Base-by-base conservation (phyloP, 2,113 vertebrate species). In the Poeciliopsis turrubarensis region DNA sequence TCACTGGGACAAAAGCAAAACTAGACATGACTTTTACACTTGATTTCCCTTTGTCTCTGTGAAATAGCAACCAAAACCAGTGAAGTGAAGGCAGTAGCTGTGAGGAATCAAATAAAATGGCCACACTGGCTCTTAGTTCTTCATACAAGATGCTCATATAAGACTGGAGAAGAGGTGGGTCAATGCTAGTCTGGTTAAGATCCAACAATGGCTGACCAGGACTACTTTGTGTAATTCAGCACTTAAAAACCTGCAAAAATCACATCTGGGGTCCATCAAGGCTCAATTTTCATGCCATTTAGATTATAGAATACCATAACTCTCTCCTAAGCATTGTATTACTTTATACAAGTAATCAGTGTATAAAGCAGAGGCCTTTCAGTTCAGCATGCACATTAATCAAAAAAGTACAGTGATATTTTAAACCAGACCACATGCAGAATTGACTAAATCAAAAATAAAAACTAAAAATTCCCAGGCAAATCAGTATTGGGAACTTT, bases 1-100 rank as follows among this genome's bases (percentile, higher is more conserved):
- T 84, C 83, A 84, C 78, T 88, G 74, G 87, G 68, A 89, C 77
- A 71, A 77, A 54, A 88, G 78, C 86, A 83, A 82, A 90, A 89
- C 88, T 86, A 81, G 79, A 85, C 72, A 19, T 62, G 83, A 86
- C 69, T 87, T 87, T 86, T 74, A 86, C 82, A 89, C 87, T 80
- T 65, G 75, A 72, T 70, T 77, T 70, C 71, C 67, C 66, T 86
- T 83, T 69, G 79, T 82, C 70, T 85, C 72, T 3, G 32, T 64
- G 76, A 78, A 81, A 78, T 76, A 66, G 30, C 80, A 79, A 76
- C 69, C 37, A 68, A 78, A 79, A 76, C 32, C 54, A 2, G 77
- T 78, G 82, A 81, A 74, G 76, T 62, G 67, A 41, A 84, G 64
- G 26, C 71, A 25, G 65, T 79, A 47, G 65, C 67, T 61, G n/a